phyloP scores from a whole-genome alignment of 2,888 invertebrate species.

The Philaethria dido region DNA sequence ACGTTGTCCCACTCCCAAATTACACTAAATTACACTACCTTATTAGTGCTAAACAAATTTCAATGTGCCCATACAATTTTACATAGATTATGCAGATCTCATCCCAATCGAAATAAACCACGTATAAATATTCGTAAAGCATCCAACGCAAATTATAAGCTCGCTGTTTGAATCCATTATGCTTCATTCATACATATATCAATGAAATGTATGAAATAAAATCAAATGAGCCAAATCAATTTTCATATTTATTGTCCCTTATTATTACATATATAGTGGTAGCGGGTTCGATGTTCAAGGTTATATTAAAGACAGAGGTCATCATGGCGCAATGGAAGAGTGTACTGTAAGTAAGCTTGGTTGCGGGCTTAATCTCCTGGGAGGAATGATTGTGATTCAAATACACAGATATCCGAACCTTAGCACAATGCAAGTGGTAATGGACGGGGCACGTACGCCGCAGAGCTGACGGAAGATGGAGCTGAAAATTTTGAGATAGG shows the following conservation, averaged over 20 bases:
- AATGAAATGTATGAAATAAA: slow-evolving; percentile 15
- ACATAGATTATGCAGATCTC: slow-evolving; percentile 26
- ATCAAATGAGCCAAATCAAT: slow-evolving; percentile 5
- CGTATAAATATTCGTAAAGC: slow-evolving; percentile 25
- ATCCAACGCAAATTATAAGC: slow-evolving; percentile 27
- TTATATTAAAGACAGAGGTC: neutral
- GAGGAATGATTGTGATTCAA: too few species aligned
- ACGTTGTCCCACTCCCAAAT: too few species aligned
- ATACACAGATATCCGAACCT: too few species aligned
- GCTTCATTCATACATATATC: slow-evolving; percentile 22
- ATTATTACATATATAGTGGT: neutral
- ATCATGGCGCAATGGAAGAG: too few species aligned
- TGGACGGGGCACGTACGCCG: too few species aligned
- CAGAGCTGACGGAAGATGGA: too few species aligned
- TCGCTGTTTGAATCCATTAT: slow-evolving; percentile 26
- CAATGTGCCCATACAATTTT: slow-evolving; percentile 12
- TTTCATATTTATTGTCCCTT: slow-evolving; percentile 1
- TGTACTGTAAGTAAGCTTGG: too few species aligned
- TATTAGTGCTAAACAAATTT: slow-evolving; percentile 17
- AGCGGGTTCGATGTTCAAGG: neutral
- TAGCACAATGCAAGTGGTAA: too few species aligned
- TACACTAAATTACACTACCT: neutral
- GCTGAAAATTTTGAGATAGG: too few species aligned
- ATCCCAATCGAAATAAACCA: slow-evolving; percentile 24
- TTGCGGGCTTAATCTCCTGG: too few species aligned